Base-by-base conservation (phyloP, 1,140 invertebrate species). In the Goniozus legneri region DNA sequence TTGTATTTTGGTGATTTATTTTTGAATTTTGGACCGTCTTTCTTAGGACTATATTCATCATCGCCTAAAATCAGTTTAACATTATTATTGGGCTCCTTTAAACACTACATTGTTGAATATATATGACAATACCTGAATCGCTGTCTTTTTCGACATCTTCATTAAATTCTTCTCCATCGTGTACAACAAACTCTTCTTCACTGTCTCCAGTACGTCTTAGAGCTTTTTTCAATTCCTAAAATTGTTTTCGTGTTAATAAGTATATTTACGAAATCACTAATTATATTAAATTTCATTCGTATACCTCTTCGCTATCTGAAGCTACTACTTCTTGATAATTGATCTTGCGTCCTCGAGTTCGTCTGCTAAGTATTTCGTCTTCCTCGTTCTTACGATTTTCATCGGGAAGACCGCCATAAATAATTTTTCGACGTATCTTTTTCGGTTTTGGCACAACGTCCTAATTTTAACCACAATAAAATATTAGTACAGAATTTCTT, bases 281-380 rank as follows among this genome's bases (percentile, higher is more conserved):
- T 12, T 10, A 21, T 12, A 20, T 12, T 38, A 8, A 38, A 13
- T 38, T 13, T 13, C 33, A 14, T 35, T 14, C 12, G n/a, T 35
- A n/a, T 66, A 85, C 84, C 67, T 84, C 83, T 60, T 85, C 84
- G 13, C 81, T 84, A 64, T 78, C 84, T 48, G 74, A 83, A 64
- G 77, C 84, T 54, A 78, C 75, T 51, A 77, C 79, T 71, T 87
- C 84, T 27, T 85, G 77, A 61, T 87, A 88, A 56, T 84, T 86
- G 33, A 86, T 84, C 59, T 85, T 85, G 20, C 82, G 79, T 2
- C 85, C 85, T 36, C 86, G 76, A 2, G 85, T 87, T 47, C 80
- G 70, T 48, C 81, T 63, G 4, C 76, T 60, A 27, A 76, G 55
- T 15, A 69, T 67, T 42, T 72, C 66, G 37, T 81, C 78, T 30